Evolutionary conservation across 2,113 vertebrate species (phyloP).

Genomic region (Pungitius pungitius): DNA sequence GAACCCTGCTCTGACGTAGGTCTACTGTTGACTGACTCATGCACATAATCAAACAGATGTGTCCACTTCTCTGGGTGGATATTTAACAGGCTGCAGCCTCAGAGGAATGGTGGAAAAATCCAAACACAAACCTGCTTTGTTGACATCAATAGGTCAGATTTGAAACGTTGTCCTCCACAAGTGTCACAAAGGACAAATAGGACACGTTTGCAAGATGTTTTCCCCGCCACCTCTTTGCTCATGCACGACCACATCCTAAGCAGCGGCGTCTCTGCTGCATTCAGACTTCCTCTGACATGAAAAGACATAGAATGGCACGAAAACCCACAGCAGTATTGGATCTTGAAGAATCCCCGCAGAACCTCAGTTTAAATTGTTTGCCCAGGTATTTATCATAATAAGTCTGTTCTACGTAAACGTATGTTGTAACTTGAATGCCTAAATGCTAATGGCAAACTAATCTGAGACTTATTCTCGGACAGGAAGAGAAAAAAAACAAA

Average conservation of each 20-base stretch:
- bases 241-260: constrained; percentile 62
- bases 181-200: background rate
- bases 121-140: constrained; percentile 16
- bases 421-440: constrained; percentile 16
- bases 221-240: background rate
- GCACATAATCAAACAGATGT: constrained; percentile 39
- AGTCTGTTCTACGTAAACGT: background rate
- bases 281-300: constrained; percentile 49
- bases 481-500: constrained; percentile 1
- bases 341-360: background rate
- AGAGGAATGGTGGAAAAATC: background rate
- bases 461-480: constrained; percentile 25
- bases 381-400: background rate
- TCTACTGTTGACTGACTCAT: constrained; percentile 22
- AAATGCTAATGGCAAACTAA: constrained; percentile 8
- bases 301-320: background rate
- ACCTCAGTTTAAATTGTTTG: background rate
- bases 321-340: background rate
- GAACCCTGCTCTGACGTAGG: constrained; percentile 48
- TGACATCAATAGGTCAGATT: constrained; percentile 6
- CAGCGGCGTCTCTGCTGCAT: constrained; percentile 39
- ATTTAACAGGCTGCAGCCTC: constrained; percentile 18
- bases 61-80: constrained; percentile 25
- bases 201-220: constrained; percentile 6
- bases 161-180: constrained; percentile 1